Evolutionary conservation across 2,888 invertebrate genomes (phyloP), one percentile per base, ranked within the genome.

Genomic region (Salticus scenicus): DNA sequence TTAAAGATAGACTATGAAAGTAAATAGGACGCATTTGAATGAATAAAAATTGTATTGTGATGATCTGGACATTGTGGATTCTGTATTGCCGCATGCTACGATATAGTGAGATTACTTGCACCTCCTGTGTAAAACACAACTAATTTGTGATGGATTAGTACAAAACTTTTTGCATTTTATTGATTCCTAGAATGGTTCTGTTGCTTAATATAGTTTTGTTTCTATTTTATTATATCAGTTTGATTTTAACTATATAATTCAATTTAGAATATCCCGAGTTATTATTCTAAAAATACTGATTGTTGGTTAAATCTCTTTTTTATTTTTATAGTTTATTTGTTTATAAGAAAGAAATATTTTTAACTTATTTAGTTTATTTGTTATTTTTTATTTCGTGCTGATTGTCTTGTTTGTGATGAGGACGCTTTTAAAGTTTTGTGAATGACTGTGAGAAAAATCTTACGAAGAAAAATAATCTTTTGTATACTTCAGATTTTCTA

Each of bases 301-400:
- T 81, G 81, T 83, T 83, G 83, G 76, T 78, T 37, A 73, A 84
- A 84, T 72, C 51, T 71, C 42, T 83, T 83, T 80, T 83, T 84
- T 84, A 84, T 84, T 84, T 84, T 84, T 84, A 84, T 84, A 84
- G 83, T 84, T 78, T 78, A 75, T 77, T 84, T 72, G 33, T 74
- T 47, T 84, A 67, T 84, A 57, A 63, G 30, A 28, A 84, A 77
- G 71, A 71, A 31, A 72, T 72, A 66, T 76, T 76, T 76, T 75
- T 75, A 72, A 72, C 27, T 67, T 63, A 42, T 64, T 42, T 41
- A 47, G 51, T 69, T 81, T 75, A 31, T 77, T 47, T 82, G 69
- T 70, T 75, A 70, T 30, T 82, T 73, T 75, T 84, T 71, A 84
- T 76, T 73, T 70, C 71, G n/a, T 42, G 71, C 75, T 76, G 64